These are phyloP conservation scores for Myathropa florea DNA, from an alignment of 2,888 invertebrate genomes.

Conservation along the genomic window DNA sequence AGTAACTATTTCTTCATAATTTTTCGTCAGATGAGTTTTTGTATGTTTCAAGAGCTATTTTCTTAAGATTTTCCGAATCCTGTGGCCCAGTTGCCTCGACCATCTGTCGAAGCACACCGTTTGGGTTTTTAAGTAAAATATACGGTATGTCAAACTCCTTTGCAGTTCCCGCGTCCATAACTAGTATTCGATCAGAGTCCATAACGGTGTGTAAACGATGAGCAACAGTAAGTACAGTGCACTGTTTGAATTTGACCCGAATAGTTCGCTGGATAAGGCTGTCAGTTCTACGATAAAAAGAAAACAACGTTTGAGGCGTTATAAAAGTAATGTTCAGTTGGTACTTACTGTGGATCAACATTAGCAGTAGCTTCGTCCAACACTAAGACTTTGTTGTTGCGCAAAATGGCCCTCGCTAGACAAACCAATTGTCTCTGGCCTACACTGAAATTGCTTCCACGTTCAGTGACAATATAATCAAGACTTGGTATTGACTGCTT, in stretches of 20 bases:
- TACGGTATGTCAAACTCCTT: constrained; percentile 88
- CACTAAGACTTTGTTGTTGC: constrained; percentile 84
- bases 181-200: constrained; percentile 94
- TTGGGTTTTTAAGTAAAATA: constrained; percentile 83
- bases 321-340: background rate
- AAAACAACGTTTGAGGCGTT: constrained; percentile 75
- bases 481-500: constrained; percentile 81
- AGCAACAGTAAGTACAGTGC: constrained; percentile 95
- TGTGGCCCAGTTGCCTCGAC: constrained; percentile 85
- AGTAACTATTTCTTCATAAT: background rate
- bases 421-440: constrained; percentile 87
- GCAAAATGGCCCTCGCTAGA: constrained; percentile 85
- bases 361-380: constrained; percentile 88
- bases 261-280: constrained; percentile 92
- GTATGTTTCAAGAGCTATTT: constrained; percentile 80
- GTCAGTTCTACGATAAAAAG: constrained; percentile 85
- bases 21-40: background rate
- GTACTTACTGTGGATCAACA: constrained; percentile 83
- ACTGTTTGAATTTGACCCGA: constrained; percentile 88
- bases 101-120: constrained; percentile 86
- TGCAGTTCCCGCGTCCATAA: constrained; percentile 90
- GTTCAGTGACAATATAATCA: constrained; percentile 82
- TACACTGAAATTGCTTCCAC: constrained; percentile 84
- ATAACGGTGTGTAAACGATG: constrained; percentile 95
- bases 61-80: constrained; percentile 80